phyloP scores from a whole-genome alignment of 2,113 vertebrate species.

The Notarius lentiginosus region DNA sequence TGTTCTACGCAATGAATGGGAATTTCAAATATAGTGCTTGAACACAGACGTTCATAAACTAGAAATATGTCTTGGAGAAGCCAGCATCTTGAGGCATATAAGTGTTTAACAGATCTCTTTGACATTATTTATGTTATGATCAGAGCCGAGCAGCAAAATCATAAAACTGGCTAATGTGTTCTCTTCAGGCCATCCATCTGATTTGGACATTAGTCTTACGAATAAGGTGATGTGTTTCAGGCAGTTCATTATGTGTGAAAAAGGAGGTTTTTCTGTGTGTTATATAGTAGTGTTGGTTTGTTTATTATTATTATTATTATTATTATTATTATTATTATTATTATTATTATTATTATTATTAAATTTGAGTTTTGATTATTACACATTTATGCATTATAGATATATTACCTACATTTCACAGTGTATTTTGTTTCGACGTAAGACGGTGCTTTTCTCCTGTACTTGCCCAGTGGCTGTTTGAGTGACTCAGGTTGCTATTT shows the following conservation, averaged over 20 bases:
- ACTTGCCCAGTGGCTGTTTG: background rate
- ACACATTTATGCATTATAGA: background rate
- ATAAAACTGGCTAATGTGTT: slow-evolving; percentile 24
- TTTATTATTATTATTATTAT: background rate
- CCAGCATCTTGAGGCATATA: background rate
- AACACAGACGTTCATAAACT: background rate
- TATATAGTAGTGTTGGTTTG: background rate
- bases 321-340: background rate
- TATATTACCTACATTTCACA: background rate
- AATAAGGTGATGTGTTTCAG: slow-evolving; percentile 11
- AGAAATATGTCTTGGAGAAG: background rate
- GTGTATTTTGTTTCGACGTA: background rate
- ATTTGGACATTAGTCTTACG: slow-evolving; percentile 22
- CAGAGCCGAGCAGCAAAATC: slow-evolving; percentile 8
- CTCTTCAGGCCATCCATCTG: slow-evolving; percentile 22
- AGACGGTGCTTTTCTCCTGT: background rate
- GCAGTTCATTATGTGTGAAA: background rate
- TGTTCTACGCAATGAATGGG: background rate
- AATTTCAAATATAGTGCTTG: background rate
- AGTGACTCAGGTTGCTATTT: background rate
- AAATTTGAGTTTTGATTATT: background rate
- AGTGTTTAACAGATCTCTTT: slow-evolving; percentile 11
- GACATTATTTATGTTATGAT: slow-evolving; percentile 13
- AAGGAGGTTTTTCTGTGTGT: background rate
- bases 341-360: background rate